Evolutionary conservation across 2,888 invertebrate species (phyloP), one percentile per base, ranked within the genome.

Genomic region (Carpatolechia fugitivella): DNA sequence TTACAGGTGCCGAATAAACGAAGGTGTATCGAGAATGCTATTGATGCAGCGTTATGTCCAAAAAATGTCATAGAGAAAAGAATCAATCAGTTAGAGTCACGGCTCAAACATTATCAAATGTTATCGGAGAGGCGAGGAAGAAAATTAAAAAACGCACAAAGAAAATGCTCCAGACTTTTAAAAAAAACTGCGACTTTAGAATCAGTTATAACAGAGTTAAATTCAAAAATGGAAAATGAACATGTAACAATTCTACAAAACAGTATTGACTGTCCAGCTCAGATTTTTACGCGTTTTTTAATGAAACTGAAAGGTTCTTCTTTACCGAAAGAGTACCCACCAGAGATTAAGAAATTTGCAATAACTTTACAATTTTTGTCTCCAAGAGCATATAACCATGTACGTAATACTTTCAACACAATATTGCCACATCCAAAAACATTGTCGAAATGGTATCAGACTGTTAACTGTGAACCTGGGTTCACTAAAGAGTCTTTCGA

Each of bases 351-450:
- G 18, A 14, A 46, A n/a, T 46, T 46, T 46, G 46, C 46, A 20
- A 14, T 46, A 14, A 46, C 46, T 5, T 46, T 46, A 46, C 46
- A 46, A 24, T 46, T 46, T 46, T 46, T 46, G 20, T 46, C 46
- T 18, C 46, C 46, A 20, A 46, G 24, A 46, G 24, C 46, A 4
- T 46, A 46, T 46, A 20, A 46, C 18, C 46, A 46, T 20, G 46
- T 46, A 20, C 14, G 46, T 18, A 20, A 6, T 20, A 46, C 7
- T 20, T 46, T 46, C 18, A 24, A 46, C 18, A 46, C 46, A 11
- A 20, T 46, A n/a, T 20, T 46, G 6, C 46, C 46, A 14, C 46
- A 46, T n/a, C 46, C 46, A 7, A 46, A 46, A 46, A 46, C 46
- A 18, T 46, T 46, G 18, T 46, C 46, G 5, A 10, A 13, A n/a